Base-by-base conservation (phyloP, 2,888 invertebrate genomes). In the Hydrotaea diabolus region DNA sequence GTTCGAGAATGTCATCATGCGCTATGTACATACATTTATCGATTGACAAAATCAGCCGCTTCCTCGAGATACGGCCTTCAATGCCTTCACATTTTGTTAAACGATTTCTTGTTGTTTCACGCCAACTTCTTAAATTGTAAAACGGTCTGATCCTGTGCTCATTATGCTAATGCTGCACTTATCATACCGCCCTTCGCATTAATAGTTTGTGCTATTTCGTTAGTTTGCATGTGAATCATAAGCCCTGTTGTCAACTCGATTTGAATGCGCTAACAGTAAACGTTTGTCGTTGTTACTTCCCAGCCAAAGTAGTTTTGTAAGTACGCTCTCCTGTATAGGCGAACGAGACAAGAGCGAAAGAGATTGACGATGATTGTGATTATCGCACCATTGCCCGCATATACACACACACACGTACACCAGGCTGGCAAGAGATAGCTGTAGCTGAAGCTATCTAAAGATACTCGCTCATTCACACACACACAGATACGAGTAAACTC, bases 331-430 rank as follows among this genome's bases (percentile, higher is more conserved):
- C 80, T 75, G 15, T 31, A 21, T 15, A 77, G 43, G 2, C 43
- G 11, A 39, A n/a, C n/a, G n/a, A n/a, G n/a, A 76, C 73, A 53
- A 53, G 4, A 77, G 73, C 49, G 39, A 43, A 75, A 49, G 9
- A 11, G 49, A n/a, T 57, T 66, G 66, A 19, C 78, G 76, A 81
- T 81, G 80, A 83, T 83, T 81, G 77, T 80, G 77, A 82, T 86
- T 86, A 86, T 83, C 77, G 81, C 85, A 83, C 79, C 78, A 78
- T 80, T 78, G 78, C 85, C 71, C 77, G 73, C 80, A 15, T 11
- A 57, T 11, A 57, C 57, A 57, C 57, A 62, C 31, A 62, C 26
- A 31, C 31, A 26, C 59, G 23, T 36, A 39, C 36, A 59, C n/a
- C 36, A 39, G n/a, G n/a, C 13, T n/a, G 39, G 2, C 43, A 17